Conservation (phyloP, 2,797 vertebrate genomes). For the Neosilurus hyrtlii region DNA sequence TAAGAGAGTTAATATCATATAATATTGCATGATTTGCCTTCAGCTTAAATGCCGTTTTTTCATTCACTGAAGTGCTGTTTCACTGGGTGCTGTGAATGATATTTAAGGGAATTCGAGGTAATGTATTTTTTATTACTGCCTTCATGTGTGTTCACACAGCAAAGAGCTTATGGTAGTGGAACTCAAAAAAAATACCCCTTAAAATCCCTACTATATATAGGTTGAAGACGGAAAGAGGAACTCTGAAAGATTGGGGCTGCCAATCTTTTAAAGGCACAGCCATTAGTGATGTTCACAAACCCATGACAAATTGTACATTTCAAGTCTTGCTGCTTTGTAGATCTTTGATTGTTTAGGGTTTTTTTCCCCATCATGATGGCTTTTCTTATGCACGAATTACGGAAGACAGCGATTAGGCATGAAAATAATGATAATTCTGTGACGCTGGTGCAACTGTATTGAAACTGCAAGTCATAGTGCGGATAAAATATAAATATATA, state of each 20-base stretch:
- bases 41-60: background rate
- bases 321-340: background rate
- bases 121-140: constrained; percentile 10
- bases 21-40: background rate
- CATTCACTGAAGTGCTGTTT: background rate
- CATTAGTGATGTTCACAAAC: background rate
- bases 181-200: background rate
- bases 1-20: background rate
- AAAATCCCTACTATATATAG: too few species aligned
- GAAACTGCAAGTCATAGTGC: background rate
- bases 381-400: background rate
- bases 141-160: background rate
- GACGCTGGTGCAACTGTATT: background rate
- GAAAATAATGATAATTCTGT: background rate
- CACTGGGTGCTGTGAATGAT: background rate
- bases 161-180: background rate
- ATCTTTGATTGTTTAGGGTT: background rate
- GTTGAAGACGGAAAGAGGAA: background rate
- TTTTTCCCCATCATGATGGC: background rate
- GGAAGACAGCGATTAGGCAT: background rate
- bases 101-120: background rate
- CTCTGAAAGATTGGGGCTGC: background rate
- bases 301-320: constrained; percentile 5
- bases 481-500: background rate
- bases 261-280: background rate